Percentiles rank a stretch among this genome's conserved stretches.
These are phyloP conservation scores for Darevskia nairensis DNA, from an alignment of 2,797 vertebrate species.

Conservation along the genomic window DNA sequence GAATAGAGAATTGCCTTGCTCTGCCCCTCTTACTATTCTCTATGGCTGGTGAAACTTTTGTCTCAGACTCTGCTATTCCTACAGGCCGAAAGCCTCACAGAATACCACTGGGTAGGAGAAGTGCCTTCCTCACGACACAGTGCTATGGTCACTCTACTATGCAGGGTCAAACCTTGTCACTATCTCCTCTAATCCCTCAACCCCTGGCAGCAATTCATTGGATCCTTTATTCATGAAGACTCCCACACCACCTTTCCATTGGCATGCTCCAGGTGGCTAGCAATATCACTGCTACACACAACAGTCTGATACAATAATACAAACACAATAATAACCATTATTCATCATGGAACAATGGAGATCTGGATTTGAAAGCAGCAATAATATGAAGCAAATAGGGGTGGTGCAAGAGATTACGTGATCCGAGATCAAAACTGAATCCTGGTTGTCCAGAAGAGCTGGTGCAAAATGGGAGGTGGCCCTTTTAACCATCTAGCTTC, in stretches of 20 bases:
- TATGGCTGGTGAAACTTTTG: not conserved
- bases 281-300: too few species aligned
- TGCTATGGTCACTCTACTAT: not conserved
- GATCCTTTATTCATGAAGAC: not conserved
- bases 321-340: not conserved
- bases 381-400: not conserved
- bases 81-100: not conserved
- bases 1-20: not conserved
- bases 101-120: not conserved
- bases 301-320: not conserved
- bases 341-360: not conserved
- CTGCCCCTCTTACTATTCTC: not conserved
- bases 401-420: not conserved
- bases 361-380: not conserved
- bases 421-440: not conserved
- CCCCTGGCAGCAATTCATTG: not conserved
- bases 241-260: not conserved
- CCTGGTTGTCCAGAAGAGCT: not conserved
- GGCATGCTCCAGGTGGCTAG: not conserved
- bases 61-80: not conserved
- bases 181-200: not conserved
- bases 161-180: not conserved
- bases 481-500: not conserved
- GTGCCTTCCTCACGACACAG: not conserved
- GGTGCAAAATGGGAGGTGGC: not conserved